Evolutionary conservation across 2,797 vertebrate genomes (phyloP).

Genomic region (Fundulus diaphanus): DNA sequence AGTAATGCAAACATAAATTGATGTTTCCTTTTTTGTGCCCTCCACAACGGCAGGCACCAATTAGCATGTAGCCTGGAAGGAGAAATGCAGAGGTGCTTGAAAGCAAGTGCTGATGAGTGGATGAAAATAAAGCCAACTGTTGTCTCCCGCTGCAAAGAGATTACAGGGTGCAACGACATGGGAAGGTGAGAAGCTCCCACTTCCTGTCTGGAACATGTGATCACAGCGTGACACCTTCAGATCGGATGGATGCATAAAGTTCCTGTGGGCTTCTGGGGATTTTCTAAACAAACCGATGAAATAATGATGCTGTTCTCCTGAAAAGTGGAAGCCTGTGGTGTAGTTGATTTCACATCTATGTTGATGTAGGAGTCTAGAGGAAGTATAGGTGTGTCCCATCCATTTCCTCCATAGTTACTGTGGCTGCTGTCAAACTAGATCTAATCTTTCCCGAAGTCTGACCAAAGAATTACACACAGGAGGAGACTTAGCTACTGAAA

Average conservation of each 20-base stretch:
- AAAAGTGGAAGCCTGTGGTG: background rate
- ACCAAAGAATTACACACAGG: background rate
- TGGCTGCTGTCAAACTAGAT: background rate
- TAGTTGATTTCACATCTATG: background rate
- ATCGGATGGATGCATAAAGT: background rate
- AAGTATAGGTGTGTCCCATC: background rate
- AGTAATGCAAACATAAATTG: background rate
- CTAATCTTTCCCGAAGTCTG: background rate
- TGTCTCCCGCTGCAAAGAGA: background rate
- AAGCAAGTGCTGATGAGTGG: background rate
- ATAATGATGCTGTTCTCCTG: background rate
- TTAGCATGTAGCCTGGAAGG: slow-evolving; percentile 1
- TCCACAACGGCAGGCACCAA: background rate
- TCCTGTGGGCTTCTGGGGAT: background rate
- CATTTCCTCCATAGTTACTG: background rate
- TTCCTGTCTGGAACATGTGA: background rate
- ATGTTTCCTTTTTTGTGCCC: background rate
- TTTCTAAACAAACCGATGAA: too few species aligned
- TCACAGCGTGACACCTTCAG: background rate
- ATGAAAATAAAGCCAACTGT: slow-evolving; percentile 8
- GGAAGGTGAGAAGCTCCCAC: slow-evolving; percentile 1
- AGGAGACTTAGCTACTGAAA: background rate
- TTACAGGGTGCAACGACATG: background rate
- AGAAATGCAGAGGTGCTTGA: background rate
- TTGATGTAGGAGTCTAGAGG: background rate